Conservation (phyloP, 1,140 invertebrate genomes). For the Drosophila bocqueti region DNA sequence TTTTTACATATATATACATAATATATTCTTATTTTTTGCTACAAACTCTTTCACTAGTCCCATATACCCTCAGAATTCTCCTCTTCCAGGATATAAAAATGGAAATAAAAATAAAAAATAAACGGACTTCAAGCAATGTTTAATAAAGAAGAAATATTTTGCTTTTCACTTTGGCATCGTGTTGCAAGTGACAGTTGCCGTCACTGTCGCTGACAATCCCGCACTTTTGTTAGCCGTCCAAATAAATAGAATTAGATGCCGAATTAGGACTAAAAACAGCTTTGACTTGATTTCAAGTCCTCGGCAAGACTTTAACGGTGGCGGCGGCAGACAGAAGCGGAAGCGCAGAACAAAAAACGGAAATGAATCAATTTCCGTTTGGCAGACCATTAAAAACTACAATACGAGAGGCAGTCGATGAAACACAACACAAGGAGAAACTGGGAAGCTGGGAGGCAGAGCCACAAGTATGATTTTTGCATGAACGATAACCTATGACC, state of each 20-base stretch:
- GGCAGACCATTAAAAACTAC: conserved; percentile 70
- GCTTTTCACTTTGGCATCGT: conserved; percentile 63
- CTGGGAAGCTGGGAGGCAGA: conserved; percentile 11
- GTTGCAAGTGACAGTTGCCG: conserved; percentile 71
- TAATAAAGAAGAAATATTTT: conserved; percentile 80
- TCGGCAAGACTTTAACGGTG: conserved; percentile 36
- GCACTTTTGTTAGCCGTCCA: conserved; percentile 42
- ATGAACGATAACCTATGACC: conserved; percentile 32
- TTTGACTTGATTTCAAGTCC: conserved; percentile 63
- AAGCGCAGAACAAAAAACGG: conserved; percentile 71
- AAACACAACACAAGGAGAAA: conserved; percentile 3
- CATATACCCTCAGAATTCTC: background rate
- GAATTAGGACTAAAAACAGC: conserved; percentile 53
- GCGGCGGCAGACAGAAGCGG: conserved; percentile 41
- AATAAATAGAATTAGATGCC: conserved; percentile 56
- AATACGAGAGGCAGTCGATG: conserved; percentile 55
- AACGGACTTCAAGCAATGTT: conserved; percentile 63
- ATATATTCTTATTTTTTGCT: background rate
- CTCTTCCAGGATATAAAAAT: background rate
- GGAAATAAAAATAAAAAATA: conserved; percentile 28
- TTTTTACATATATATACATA: too few species aligned
- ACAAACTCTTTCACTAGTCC: background rate
- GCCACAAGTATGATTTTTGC: conserved; percentile 13
- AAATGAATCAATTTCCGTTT: conserved; percentile 81
- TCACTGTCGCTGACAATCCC: conserved; percentile 37